A percentile compares a stretch with the other conserved stretches of the same genome.
Evolutionary conservation across 2,797 vertebrate species (phyloP).

Genomic region (Serranus cabrilla): DNA sequence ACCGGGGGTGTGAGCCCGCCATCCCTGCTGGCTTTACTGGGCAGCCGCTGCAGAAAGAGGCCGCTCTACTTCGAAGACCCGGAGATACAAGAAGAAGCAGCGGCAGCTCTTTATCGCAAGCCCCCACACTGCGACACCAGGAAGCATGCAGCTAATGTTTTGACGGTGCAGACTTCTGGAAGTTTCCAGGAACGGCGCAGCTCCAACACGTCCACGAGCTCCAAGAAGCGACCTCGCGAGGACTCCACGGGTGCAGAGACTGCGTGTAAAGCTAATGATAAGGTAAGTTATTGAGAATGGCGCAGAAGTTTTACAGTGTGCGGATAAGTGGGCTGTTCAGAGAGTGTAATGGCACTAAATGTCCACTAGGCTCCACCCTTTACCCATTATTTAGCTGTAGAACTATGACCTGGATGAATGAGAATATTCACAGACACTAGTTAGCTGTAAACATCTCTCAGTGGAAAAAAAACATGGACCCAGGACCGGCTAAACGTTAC

Average conservation of each 20-base stretch:
- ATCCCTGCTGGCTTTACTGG: slow-evolving; percentile 53
- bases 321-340: accelerated
- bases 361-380: slow-evolving; percentile 58
- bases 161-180: slow-evolving; percentile 48
- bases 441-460: too few relatives aligned
- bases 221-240: slow-evolving; percentile 65
- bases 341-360: slow-evolving; percentile 1
- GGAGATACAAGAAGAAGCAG: background rate
- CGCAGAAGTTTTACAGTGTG: background rate
- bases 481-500: background rate
- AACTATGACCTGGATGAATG: too few relatives aligned
- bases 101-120: background rate
- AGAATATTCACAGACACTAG: too few relatives aligned
- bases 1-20: slow-evolving; percentile 49
- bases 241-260: slow-evolving; percentile 24
- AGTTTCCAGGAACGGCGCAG: slow-evolving; percentile 45
- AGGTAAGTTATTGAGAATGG: slow-evolving; percentile 50
- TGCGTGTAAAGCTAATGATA: accelerated
- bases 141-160: slow-evolving; percentile 13
- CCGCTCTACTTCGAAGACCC: slow-evolving; percentile 42
- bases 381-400: background rate
- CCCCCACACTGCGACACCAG: background rate
- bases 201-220: background rate
- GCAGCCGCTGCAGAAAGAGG: slow-evolving; percentile 78
- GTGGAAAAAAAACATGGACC: too few relatives aligned